Evolutionary conservation across 1,140 invertebrate species (phyloP), one percentile per base, ranked within the genome.

Genomic region (Phocides pigmalion): DNA sequence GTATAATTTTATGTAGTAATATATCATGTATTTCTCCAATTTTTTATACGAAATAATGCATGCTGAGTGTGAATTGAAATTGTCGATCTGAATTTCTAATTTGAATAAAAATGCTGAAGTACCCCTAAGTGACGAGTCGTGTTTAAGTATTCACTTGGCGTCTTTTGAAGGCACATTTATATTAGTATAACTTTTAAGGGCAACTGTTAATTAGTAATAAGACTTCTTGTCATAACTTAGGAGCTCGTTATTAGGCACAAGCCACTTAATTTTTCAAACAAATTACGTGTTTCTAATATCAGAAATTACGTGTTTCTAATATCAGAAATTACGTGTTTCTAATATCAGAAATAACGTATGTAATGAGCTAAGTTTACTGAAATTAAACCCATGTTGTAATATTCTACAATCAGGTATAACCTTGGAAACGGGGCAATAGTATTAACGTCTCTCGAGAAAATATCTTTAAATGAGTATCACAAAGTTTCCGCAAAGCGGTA

Each of bases 371-470:
- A 35, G 35, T 51, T 35, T 35, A n/a, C 28, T 8, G 15, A 5
- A 0, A 25, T 16, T n/a, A 51, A 19, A 35, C 0, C 15, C 14
- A 35, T 4, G 15, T 8, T 49, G 6, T 49, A 28, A 51, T 39
- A 17, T 47, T 50, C 14, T 53, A 56, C 62, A 50, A 41, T 65
- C 68, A 90, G 96, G 70, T 98, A 97, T 89, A 97, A 98, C 90
- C 93, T 98, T 15, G 97, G 97, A 12, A 97, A 96, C 82, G 97
- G 97, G 11, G 93, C 95, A 1, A 96, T 97, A 28, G 87, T 96
- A 12, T 92, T 98, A 15, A 94, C 93, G 14, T 97, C 97, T 1
- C 83, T 94, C 0, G 94, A 97, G 72, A 94, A 94, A 73, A 93
- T 98, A 1, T 92, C 93, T 4, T 91, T 96, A 73, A 96, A 96